phyloP scores from a whole-genome alignment of 2,113 vertebrate genomes.

The Triplophysa dalaica region DNA sequence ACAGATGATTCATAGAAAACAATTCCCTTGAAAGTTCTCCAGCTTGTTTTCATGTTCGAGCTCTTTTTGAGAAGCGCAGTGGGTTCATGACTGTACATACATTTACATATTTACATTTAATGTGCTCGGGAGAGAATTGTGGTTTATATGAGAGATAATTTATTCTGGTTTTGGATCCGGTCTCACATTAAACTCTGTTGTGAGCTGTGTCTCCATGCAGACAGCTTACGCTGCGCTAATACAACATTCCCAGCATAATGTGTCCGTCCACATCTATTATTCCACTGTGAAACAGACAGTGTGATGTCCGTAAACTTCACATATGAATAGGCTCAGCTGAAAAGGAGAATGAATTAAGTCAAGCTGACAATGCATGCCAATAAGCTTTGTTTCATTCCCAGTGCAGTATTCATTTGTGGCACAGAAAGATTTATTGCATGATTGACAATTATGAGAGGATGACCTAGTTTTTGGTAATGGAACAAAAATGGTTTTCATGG shows the following conservation, averaged over 20 bases:
- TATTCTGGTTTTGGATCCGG: constrained; percentile 33
- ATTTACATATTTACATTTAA: constrained; percentile 33
- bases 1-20: constrained; percentile 23
- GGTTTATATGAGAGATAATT: constrained; percentile 23
- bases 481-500: constrained; percentile 83
- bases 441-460: constrained; percentile 90
- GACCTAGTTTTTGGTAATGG: constrained; percentile 83
- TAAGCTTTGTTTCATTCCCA: constrained; percentile 86
- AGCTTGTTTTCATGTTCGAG: constrained; percentile 3
- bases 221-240: constrained; percentile 67
- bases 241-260: constrained; percentile 68
- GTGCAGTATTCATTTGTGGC: constrained; percentile 83
- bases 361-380: constrained; percentile 86
- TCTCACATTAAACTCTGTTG: constrained; percentile 57
- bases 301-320: constrained; percentile 73
- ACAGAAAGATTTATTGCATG: constrained; percentile 86
- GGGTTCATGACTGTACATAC: constrained; percentile 19
- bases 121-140: constrained; percentile 16
- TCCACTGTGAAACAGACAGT: constrained; percentile 59
- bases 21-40: constrained; percentile 7
- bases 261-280: constrained; percentile 74
- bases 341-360: constrained; percentile 83
- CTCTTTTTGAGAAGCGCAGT: background rate
- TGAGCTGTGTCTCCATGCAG: constrained; percentile 61
- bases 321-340: constrained; percentile 81